Evolutionary conservation across 2,888 invertebrate genomes (phyloP), one percentile per base, ranked within the genome.

Genomic region (Hylaea fasciaria): DNA sequence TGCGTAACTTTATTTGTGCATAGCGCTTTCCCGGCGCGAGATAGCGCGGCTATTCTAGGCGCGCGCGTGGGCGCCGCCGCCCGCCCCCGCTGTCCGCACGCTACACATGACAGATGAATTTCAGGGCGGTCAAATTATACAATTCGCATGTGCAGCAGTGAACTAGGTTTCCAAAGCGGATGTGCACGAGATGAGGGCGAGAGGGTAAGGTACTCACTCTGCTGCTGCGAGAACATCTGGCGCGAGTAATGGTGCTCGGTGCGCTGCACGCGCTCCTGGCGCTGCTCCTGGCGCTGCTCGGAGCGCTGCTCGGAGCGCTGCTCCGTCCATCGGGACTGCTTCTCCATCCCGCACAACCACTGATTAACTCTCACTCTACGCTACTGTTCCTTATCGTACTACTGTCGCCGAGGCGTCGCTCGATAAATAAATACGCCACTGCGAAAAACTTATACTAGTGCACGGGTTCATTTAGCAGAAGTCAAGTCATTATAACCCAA

Each of bases 181-280:
- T 66, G 40, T 39, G 53, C 28, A 50, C 50, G 61, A 43, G 28
- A 32, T 32, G 57, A 44, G 39, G 16, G n/a, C 13, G 13, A 37
- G 47, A 14, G 29, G 8, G 2, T 9, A 17, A 0, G 51, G 56
- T 49, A 73, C 77, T 67, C 65, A 77, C 93, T 91, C 77, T 81
- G 80, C 62, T 96, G 95, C 87, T 95, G 95, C 77, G 93, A 91
- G 91, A 95, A 95, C 92, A 95, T 94, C 91, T 96, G 96, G 82
- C 95, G 93, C 76, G 95, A 95, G 91, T 95, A 94, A 86, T 95
- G 96, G 87, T 95, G 95, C 92, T 96, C 96, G 75, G 95, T 95
- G 84, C 88, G 87, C 81, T 86, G 86, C 51, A 83, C 81, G 70
- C 79, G 76, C 79, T 85, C 81, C 77, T 93, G 92, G 81, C 94